Evolutionary conservation across 2,888 invertebrate genomes (phyloP).

Genomic region (Sepioteuthis lessoniana): DNA sequence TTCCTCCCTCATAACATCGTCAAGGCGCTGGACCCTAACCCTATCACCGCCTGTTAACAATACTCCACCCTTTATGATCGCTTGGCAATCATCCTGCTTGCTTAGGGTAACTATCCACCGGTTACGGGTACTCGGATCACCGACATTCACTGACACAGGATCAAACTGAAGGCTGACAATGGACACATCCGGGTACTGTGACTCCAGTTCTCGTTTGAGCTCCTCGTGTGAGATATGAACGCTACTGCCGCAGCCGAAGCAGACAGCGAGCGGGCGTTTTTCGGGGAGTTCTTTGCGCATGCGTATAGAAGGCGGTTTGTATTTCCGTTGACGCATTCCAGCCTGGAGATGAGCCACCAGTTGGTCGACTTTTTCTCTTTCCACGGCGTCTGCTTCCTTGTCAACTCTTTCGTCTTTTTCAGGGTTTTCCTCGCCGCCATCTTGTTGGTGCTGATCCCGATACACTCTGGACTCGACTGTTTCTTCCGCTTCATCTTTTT

Average conservation of each 20-base stretch:
- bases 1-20: conserved; percentile 38
- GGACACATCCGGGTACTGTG: conserved; percentile 10
- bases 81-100: not conserved
- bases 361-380: conserved; percentile 35
- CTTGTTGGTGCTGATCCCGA: not conserved
- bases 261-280: not conserved
- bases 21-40: not conserved
- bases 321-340: not conserved
- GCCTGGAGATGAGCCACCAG: not conserved
- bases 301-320: conserved; percentile 39
- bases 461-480: not conserved
- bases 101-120: conserved; percentile 35
- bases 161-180: conserved; percentile 43
- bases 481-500: not conserved
- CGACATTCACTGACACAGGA: not conserved
- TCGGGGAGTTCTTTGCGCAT: conserved; percentile 44
- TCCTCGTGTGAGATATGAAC: conserved; percentile 34
- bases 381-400: not conserved
- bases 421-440: not conserved
- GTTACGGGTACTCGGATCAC: not conserved
- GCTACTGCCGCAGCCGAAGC: not conserved
- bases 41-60: not conserved
- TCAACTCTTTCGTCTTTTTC: not conserved
- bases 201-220: conserved; percentile 14
- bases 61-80: not conserved